phyloP scores from a whole-genome alignment of 30 jellyfish, hydroid and myxozoan species.

The Hydractinia echinata region DNA sequence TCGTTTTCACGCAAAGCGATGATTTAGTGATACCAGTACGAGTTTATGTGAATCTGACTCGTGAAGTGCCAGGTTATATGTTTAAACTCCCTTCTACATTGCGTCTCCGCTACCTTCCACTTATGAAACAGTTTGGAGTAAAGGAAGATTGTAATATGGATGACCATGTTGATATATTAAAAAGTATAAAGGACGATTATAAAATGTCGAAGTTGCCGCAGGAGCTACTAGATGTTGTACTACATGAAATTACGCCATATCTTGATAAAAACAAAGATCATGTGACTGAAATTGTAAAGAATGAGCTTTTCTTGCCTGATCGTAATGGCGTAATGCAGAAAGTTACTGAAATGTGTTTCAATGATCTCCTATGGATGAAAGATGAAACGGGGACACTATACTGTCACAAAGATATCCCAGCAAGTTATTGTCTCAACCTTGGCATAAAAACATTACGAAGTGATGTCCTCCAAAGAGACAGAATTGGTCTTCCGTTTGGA shows the following conservation, averaged over 20 bases:
- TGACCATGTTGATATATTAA: conserved; percentile 27
- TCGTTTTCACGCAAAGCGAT: conserved; percentile 16
- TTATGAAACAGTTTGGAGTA: conserved; percentile 49
- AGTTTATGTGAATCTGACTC: conserved; percentile 15
- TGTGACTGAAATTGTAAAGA: not conserved
- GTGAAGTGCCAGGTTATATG: conserved; percentile 40
- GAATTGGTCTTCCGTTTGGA: conserved; percentile 46
- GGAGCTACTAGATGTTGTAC: conserved; percentile 21
- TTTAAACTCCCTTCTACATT: conserved; percentile 20
- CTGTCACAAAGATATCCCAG: conserved; percentile 43
- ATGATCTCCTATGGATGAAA: conserved; percentile 48
- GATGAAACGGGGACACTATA: conserved; percentile 28
- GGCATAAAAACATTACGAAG: conserved; percentile 52
- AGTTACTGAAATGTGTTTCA: conserved; percentile 20
- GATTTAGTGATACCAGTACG: conserved; percentile 25
- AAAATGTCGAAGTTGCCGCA: not conserved
- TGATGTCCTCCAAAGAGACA: conserved; percentile 18
- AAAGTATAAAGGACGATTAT: conserved; percentile 15
- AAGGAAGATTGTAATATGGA: conserved; percentile 18
- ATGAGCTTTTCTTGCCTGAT: conserved; percentile 45
- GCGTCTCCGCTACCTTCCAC: not conserved
- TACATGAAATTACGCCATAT: conserved; percentile 16
- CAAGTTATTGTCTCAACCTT: conserved; percentile 23
- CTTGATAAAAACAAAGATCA: not conserved
- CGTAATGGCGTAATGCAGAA: conserved; percentile 26